phyloP scores from a whole-genome alignment of 2,113 vertebrate species.

The Cynopterus brachyotis region DNA sequence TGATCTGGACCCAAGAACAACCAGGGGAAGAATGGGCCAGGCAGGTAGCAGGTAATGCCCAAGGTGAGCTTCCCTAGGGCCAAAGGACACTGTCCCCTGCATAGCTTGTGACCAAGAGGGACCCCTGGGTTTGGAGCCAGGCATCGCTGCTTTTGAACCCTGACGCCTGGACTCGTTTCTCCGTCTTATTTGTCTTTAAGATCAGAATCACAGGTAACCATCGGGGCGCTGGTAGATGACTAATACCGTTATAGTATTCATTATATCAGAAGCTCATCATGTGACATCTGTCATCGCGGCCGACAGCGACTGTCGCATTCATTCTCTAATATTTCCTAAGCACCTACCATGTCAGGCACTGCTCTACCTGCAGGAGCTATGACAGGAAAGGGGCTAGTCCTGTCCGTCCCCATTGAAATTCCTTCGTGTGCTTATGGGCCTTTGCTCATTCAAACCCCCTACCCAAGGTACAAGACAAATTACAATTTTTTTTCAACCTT shows the following conservation, averaged over 20 bases:
- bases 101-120: background rate
- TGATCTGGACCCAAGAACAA: background rate
- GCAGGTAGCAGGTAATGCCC: background rate
- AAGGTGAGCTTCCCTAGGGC: fast-evolving
- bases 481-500: background rate
- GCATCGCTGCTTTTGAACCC: background rate
- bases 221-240: background rate
- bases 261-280: too few relatives aligned
- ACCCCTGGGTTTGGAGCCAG: background rate
- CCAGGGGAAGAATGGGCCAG: fast-evolving
- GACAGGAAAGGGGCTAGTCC: too few relatives aligned
- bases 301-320: background rate
- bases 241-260: background rate
- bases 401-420: background rate
- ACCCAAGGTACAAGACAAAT: background rate
- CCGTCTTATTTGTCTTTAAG: background rate
- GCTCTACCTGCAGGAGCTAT: background rate
- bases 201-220: background rate
- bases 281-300: background rate
- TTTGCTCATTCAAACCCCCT: background rate
- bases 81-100: background rate
- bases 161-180: background rate
- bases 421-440: background rate
- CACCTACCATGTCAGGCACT: background rate
- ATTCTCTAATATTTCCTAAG: background rate